phyloP scores from a whole-genome alignment of 2,797 vertebrate genomes.

The Ctenochaetus hawaiiensis region DNA sequence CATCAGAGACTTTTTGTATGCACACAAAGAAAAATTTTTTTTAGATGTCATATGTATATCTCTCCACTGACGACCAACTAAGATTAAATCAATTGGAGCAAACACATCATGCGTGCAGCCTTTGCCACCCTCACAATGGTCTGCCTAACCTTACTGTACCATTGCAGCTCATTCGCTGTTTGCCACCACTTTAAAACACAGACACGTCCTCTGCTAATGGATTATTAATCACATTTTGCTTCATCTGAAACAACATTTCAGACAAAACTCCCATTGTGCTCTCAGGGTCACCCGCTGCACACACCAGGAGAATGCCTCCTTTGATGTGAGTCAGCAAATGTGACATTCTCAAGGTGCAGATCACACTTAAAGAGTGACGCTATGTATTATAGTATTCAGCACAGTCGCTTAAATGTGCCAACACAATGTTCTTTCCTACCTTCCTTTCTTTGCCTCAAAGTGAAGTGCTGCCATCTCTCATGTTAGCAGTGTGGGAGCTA shows the following conservation, averaged over 20 bases:
- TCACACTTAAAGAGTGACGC: constrained; percentile 1
- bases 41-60: constrained; percentile 19
- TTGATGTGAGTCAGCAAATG: constrained; percentile 30
- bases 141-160: constrained; percentile 19
- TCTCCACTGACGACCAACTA: constrained; percentile 11
- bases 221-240: constrained; percentile 73
- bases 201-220: constrained; percentile 60
- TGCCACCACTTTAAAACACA: constrained; percentile 32
- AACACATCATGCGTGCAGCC: constrained; percentile 30
- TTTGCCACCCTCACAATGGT: constrained; percentile 17
- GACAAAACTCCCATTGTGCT: constrained; percentile 60
- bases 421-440: constrained; percentile 1
- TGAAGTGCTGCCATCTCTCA: constrained; percentile 6
- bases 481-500: constrained; percentile 20
- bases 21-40: neutral
- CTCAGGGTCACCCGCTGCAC: constrained; percentile 33
- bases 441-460: constrained; percentile 11
- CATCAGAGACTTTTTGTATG: neutral
- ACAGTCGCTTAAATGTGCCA: neutral
- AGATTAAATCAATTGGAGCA: constrained; percentile 28
- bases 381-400: constrained; percentile 5
- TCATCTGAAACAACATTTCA: constrained; percentile 57
- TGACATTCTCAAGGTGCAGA: constrained; percentile 23
- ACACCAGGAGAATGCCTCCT: neutral
- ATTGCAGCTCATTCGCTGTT: constrained; percentile 36